phyloP scores from a whole-genome alignment of 2,797 vertebrate species.

The Rhynchotus rufescens region DNA sequence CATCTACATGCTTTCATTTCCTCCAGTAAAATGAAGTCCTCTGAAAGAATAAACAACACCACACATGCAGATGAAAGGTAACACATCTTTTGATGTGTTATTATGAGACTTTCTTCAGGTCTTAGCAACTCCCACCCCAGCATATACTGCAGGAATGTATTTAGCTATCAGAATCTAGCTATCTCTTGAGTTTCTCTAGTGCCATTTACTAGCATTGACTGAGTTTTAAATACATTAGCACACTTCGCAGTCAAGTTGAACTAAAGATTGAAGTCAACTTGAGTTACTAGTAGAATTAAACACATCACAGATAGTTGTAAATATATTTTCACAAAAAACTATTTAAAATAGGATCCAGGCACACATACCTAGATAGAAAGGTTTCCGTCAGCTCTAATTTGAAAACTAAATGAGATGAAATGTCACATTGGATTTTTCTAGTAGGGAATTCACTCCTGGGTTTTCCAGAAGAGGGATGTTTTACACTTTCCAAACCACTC shows the following conservation, averaged over 20 bases:
- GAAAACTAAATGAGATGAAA: rapidly evolving
- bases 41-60: not conserved
- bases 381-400: not conserved
- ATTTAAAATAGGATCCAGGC: not conserved
- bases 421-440: not conserved
- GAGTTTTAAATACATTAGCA: not conserved
- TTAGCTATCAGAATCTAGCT: not conserved
- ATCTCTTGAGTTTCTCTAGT: not conserved
- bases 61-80: not conserved
- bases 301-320: not conserved
- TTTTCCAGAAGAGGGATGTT: not conserved
- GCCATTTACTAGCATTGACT: not conserved
- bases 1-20: not conserved
- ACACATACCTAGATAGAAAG: not conserved
- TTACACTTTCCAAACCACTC: not conserved
- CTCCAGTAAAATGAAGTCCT: not conserved
- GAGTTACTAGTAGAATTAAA: not conserved
- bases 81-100: not conserved
- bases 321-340: not conserved
- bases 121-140: not conserved
- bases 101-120: not conserved
- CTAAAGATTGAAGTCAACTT: too few species aligned
- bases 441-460: not conserved
- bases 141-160: not conserved
- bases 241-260: not conserved